Evolutionary conservation across 1,140 invertebrate genomes (phyloP), one percentile per base, ranked within the genome.

Genomic region (Drosophila elegans): DNA sequence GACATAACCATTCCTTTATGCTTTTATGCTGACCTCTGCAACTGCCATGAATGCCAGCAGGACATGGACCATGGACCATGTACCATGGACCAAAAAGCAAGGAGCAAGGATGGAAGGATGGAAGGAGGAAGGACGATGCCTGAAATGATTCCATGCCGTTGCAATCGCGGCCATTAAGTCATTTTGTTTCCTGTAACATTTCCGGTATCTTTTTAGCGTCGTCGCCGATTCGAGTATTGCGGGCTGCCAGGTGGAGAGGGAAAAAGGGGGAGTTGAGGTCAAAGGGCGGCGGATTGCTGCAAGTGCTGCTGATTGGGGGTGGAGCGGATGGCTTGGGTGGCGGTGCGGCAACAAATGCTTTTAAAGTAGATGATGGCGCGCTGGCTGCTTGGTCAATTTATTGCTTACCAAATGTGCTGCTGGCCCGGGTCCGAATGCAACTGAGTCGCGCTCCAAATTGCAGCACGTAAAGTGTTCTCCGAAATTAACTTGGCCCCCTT

Each of bases 121-220:
- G 29, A 39, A 48, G 36, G 41, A 54, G 46, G 12, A 13, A 25
- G 46, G 54, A 54, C 54, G 75, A 57, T 79, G 80, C 52, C 68
- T 71, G 68, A 57, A 72, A 72, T 51, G 68, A 71, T 82, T 77
- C 62, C 63, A 64, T 79, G 74, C 80, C 80, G 53, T 76, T 74
- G 83, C 82, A 88, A 86, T 86, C 79, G 82, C 78, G 66, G 80
- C 84, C 84, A 89, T 89, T 89, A 89, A 89, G 85, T 89, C 84
- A 89, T 89, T 89, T 89, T 84, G 80, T 84, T 89, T 89, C 85
- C 85, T 84, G 85, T 66, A 67, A 85, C 85, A 89, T 80, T 89
- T 90, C 79, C 84, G 80, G 84, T 80, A 89, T 89, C 85, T 89
- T 89, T 89, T 89, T 89, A 83, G 83, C 80, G 49, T 67, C 45